Conservation (phyloP, 2,797 vertebrate genomes). For the Syndactyla subalaris region DNA sequence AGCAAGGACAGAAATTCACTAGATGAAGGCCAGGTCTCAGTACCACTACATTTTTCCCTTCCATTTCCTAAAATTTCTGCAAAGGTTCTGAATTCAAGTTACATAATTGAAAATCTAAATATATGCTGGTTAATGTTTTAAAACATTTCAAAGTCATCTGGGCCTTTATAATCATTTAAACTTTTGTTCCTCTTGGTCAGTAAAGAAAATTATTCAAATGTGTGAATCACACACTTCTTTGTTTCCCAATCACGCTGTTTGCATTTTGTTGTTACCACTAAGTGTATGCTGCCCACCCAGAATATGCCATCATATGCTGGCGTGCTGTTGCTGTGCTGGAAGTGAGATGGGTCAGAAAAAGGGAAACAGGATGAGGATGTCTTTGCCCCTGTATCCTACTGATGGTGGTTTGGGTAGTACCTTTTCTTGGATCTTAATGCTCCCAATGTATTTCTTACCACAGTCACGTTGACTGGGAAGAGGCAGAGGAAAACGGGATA, state of each 20-base stretch:
- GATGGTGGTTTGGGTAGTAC: background rate
- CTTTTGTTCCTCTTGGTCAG: background rate
- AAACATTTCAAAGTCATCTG: constrained; percentile 12
- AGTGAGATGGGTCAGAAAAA: background rate
- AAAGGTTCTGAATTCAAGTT: constrained; percentile 10
- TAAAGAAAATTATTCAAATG: background rate
- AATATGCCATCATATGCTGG: background rate
- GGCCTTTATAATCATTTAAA: constrained; percentile 1
- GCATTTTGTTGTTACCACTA: background rate
- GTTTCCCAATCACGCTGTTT: background rate
- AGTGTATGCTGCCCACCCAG: background rate
- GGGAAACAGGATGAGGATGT: background rate
- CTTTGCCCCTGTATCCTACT: background rate
- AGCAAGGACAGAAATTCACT: constrained; percentile 29
- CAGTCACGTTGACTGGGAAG: background rate
- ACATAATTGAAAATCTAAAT: background rate
- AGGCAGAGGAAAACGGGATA: background rate
- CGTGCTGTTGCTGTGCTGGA: background rate
- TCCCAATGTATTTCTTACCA: background rate
- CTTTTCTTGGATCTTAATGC: background rate
- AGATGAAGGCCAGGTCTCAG: background rate
- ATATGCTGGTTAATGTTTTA: background rate
- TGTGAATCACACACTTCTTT: background rate
- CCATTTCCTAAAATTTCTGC: background rate
- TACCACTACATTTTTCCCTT: background rate